Evolutionary conservation across 2,797 vertebrate genomes (phyloP).

Genomic region (Meriones psammophilus): DNA sequence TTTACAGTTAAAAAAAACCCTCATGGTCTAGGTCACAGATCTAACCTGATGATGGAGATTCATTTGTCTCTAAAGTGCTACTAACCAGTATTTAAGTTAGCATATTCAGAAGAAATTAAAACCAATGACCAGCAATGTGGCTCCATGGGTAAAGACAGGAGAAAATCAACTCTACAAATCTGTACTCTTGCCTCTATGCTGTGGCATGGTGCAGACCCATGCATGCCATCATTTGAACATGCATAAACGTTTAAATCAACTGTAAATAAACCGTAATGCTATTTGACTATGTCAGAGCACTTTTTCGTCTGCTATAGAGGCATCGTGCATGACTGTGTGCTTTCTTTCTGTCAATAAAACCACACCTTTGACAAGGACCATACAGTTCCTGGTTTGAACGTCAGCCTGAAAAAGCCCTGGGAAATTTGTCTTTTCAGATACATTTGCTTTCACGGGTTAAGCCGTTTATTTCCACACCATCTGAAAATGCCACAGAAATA

Average conservation of each 20-base stretch:
- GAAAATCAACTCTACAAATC: background rate
- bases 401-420: conserved; percentile 32
- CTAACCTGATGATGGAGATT: conserved; percentile 18
- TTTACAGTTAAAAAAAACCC: conserved; percentile 36
- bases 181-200: background rate
- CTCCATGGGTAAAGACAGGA: background rate
- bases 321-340: background rate
- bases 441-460: conserved; percentile 53
- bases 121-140: background rate
- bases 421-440: conserved; percentile 44
- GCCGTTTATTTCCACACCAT: conserved; percentile 25
- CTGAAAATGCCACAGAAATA: background rate
- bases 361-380: background rate
- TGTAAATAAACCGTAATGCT: background rate
- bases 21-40: background rate
- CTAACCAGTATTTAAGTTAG: background rate
- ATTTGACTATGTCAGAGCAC: background rate
- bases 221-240: background rate
- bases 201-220: too few species aligned
- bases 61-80: background rate
- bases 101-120: background rate
- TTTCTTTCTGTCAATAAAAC: conserved; percentile 63
- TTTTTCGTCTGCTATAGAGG: background rate
- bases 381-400: conserved; percentile 49
- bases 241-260: background rate